Conservation (phyloP, 2,888 invertebrate species). For the Drosophila kuntzei region DNA sequence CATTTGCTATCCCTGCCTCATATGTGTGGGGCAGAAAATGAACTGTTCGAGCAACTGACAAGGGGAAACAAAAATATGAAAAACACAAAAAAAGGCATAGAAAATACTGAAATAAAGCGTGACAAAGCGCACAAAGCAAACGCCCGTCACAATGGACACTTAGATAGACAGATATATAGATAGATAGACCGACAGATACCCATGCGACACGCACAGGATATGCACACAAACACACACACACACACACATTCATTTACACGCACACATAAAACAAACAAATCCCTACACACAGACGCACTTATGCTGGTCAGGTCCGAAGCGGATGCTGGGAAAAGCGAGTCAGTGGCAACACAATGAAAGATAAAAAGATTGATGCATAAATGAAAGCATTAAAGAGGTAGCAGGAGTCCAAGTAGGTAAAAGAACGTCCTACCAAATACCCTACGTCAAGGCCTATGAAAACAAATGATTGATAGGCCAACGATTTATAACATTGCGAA, state of each 20-base stretch:
- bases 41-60: conserved; percentile 51
- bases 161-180: conserved; percentile 64
- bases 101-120: conserved; percentile 69
- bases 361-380: conserved; percentile 64
- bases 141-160: conserved; percentile 75
- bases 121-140: conserved; percentile 70
- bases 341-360: conserved; percentile 51
- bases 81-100: conserved; percentile 16
- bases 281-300: conserved; percentile 47
- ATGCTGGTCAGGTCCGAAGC: conserved; percentile 57
- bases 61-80: conserved; percentile 53
- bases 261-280: conserved; percentile 67
- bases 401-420: not conserved
- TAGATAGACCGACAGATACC: conserved; percentile 45
- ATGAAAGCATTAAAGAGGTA: conserved; percentile 49
- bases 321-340: conserved; percentile 31
- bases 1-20: conserved; percentile 49
- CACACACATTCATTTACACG: conserved; percentile 24
- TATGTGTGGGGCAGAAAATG: conserved; percentile 67
- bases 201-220: conserved; percentile 70
- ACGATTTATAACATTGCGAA: conserved; percentile 32
- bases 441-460: conserved; percentile 17
- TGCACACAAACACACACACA: conserved; percentile 36
- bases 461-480: conserved; percentile 47
- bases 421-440: conserved; percentile 39